phyloP scores from a whole-genome alignment of 2,888 invertebrate genomes.

The Mimachlamys varia region DNA sequence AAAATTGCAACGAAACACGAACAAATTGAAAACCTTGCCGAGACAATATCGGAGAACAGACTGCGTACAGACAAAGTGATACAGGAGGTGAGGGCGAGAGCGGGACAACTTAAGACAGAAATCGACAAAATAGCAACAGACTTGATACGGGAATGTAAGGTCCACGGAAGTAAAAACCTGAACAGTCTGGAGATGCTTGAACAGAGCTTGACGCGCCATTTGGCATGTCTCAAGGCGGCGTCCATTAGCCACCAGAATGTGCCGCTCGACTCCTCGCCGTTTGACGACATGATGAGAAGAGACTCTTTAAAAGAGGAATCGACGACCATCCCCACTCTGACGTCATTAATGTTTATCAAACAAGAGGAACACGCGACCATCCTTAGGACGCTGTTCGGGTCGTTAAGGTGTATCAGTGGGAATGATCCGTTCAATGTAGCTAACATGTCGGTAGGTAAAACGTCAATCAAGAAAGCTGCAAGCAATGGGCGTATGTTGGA shows the following conservation, averaged over 20 bases:
- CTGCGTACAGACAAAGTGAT: neutral
- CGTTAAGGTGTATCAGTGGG: neutral
- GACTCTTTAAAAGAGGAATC: neutral
- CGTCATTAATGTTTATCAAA: neutral
- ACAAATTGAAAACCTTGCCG: neutral
- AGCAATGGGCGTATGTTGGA: neutral
- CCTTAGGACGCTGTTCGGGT: slow-evolving; percentile 7
- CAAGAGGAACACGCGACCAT: slow-evolving; percentile 3
- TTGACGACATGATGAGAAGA: neutral
- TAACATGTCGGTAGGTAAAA: neutral
- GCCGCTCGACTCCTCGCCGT: neutral
- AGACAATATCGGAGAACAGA: neutral
- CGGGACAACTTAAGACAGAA: neutral
- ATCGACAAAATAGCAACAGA: slow-evolving; percentile 15
- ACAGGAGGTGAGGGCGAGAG: neutral
- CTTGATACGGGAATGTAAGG: neutral
- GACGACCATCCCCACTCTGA: neutral
- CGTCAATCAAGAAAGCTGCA: neutral
- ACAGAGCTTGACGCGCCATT: neutral
- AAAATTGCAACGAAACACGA: slow-evolving; percentile 15
- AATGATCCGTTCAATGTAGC: neutral
- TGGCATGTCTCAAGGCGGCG: slow-evolving; percentile 6
- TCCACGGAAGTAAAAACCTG: neutral
- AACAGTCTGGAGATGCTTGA: neutral
- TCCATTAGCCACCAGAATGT: slow-evolving; percentile 9